Conservation (phyloP, 2,888 invertebrate genomes). For the Drosophila demipolita region DNA sequence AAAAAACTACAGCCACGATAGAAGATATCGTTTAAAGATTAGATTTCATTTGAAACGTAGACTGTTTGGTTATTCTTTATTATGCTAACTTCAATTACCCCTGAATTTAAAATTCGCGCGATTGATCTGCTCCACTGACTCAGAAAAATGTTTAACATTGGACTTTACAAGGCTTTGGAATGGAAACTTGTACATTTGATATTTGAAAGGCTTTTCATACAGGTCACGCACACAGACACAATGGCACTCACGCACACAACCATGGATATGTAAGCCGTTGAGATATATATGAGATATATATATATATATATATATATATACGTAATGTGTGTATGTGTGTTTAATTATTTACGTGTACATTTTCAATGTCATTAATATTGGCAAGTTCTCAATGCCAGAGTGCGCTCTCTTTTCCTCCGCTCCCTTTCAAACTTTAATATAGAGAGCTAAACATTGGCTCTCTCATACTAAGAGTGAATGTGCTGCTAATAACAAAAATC, state of each 20-base stretch:
- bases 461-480: conserved; percentile 31
- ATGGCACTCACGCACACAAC: not conserved
- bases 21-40: not conserved
- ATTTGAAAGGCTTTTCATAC: conserved; percentile 39
- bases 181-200: not conserved
- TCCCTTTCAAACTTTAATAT: conserved; percentile 16
- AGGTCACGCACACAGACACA: not conserved
- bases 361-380: conserved; percentile 68
- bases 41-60: not conserved
- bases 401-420: conserved; percentile 2
- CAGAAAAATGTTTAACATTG: conserved; percentile 31
- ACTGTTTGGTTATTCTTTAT: not conserved
- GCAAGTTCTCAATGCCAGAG: conserved; percentile 46
- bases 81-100: not conserved
- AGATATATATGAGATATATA: not conserved
- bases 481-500: conserved; percentile 15
- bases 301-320: not conserved
- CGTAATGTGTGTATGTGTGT: not conserved
- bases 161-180: conserved; percentile 5
- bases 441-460: conserved; percentile 38
- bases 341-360: conserved; percentile 28
- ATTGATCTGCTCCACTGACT: conserved; percentile 15
- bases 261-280: conserved; percentile 18
- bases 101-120: not conserved
- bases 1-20: not conserved